Percentiles rank a stretch among this genome's conserved stretches.
Evolutionary conservation across 2,113 vertebrate genomes (phyloP).

Genomic region (Parus major): DNA sequence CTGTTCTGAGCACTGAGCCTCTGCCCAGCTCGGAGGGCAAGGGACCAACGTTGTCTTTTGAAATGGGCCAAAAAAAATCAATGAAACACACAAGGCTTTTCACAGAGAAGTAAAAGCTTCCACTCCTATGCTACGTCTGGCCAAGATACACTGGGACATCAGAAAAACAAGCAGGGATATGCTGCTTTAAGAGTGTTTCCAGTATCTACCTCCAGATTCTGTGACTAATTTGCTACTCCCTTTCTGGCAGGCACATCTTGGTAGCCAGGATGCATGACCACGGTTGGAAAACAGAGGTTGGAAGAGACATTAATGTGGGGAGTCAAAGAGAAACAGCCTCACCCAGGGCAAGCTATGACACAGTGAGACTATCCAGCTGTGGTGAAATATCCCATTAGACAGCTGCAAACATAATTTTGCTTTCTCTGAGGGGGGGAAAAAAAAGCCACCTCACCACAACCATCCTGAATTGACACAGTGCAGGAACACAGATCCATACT

Average conservation of each 20-base stretch:
- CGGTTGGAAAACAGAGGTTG: slow-evolving; percentile 27
- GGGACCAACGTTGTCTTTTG: neutral
- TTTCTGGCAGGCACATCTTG: neutral
- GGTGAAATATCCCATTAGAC: slow-evolving; percentile 10
- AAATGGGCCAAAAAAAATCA: neutral
- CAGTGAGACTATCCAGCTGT: slow-evolving; percentile 47
- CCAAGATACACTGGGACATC: slow-evolving; percentile 38
- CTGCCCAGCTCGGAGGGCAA: neutral
- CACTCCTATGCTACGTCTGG: neutral
- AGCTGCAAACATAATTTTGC: slow-evolving; percentile 9
- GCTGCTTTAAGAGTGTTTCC: slow-evolving; percentile 10
- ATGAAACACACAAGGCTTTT: neutral
- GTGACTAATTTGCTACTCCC: slow-evolving; percentile 31
- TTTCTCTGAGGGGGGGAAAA: neutral
- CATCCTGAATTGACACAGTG: neutral
- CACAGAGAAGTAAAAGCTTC: slow-evolving; percentile 25
- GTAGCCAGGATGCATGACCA: slow-evolving; percentile 18
- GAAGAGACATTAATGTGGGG: neutral
- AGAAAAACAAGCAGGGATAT: slow-evolving; percentile 29
- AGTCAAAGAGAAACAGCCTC: slow-evolving; percentile 38
- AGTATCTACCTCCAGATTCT: slow-evolving; percentile 19
- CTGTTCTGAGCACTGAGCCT: neutral
- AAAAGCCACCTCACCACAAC: neutral
- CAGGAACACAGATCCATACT: neutral
- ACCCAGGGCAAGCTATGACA: slow-evolving; percentile 13